Base-by-base conservation (phyloP, 1,140 invertebrate species). In the Drosophila pallidifrons region DNA sequence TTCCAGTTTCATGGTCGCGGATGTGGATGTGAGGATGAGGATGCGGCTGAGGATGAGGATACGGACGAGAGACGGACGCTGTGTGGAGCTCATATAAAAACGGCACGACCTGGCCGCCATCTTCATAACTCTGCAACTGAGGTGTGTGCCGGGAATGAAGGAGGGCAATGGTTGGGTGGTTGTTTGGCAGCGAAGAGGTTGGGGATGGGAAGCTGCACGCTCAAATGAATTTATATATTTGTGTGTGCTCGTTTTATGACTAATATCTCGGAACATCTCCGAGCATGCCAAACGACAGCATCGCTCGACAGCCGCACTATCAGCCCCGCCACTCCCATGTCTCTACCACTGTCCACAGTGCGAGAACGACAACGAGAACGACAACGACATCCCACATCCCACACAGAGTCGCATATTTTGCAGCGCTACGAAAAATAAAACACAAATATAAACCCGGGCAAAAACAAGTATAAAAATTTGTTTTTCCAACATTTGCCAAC, bases 381-480 rank as follows among this genome's bases (percentile, higher is more conserved):
- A 32, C 35, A 38, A 38, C 35, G 58, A 13, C 58, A 30, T 51
- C 68, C 30, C 30, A 49, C 70, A 66, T 54, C 49, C 55, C 61
- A 64, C 59, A 66, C 57, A 72, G 61, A 65, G 46, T 72, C 61
- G 70, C 77, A 81, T 81, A 88, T 88, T 88, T 89, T 88, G 85
- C 83, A 88, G 75, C 74, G 85, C 77, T 89, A 77, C 85, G 86
- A 89, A 88, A 88, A 88, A 85, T 81, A 88, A 88, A 88, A 85
- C 75, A 88, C 77, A 79, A 76, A 83, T 89, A 88, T 88, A 89
- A 89, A 89, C 80, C 77, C 82, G 69, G 72, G 76, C 76, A 69
- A 88, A 88, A 88, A 89, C 85, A 90, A 91, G 86, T 90, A 90
- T 90, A 77, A 90, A 87, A 90, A 90, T 90, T 90, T 90, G 86